Conservation (phyloP, 2,888 invertebrate genomes). For the Leucophora obtusa region DNA sequence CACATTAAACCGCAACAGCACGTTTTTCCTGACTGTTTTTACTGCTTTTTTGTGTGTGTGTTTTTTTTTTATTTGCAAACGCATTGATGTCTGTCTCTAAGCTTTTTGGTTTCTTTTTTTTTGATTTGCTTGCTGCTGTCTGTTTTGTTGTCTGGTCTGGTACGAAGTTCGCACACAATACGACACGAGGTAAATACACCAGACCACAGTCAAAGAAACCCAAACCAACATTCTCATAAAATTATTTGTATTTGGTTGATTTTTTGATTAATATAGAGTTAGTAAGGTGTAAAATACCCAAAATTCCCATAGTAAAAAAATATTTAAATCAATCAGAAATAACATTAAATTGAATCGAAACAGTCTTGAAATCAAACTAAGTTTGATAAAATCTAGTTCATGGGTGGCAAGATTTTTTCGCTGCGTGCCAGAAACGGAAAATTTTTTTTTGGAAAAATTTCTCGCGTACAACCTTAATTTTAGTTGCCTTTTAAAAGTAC, state of each 20-base stretch:
- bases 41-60: constrained; percentile 11
- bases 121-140: constrained; percentile 35
- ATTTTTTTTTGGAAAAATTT: no score
- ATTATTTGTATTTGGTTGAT: constrained; percentile 55
- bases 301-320: no score
- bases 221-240: constrained; percentile 47
- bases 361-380: no score
- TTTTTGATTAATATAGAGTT: constrained; percentile 58
- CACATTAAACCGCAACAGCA: constrained; percentile 63
- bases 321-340: no score
- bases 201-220: constrained; percentile 58
- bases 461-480: no score
- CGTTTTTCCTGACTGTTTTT: constrained; percentile 60
- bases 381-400: no score
- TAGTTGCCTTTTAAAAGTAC: no score
- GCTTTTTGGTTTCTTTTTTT: constrained; percentile 8
- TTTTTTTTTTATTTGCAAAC: constrained; percentile 47
- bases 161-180: constrained; percentile 57
- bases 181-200: constrained; percentile 53
- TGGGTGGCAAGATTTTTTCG: no score
- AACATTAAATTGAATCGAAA: no score
- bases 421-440: no score
- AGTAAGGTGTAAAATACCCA: neutral
- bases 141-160: constrained; percentile 53
- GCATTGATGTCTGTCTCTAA: constrained; percentile 55